Conservation (phyloP, 2,888 invertebrate genomes). For the Onthophagus sagittarius region DNA sequence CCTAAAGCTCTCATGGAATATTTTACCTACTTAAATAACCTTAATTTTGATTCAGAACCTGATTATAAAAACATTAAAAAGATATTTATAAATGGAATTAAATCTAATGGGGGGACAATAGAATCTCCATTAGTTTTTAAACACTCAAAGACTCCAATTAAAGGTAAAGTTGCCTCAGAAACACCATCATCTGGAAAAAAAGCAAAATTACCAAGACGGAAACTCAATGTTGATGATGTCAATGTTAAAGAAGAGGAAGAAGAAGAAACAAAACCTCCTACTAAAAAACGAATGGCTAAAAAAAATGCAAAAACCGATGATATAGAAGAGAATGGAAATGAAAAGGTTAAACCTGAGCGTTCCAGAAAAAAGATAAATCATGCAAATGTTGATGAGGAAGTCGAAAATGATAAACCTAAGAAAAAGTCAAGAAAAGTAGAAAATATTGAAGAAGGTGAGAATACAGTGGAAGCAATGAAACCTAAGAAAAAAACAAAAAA, state of each 20-base stretch:
- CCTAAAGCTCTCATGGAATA: slow-evolving; percentile 60
- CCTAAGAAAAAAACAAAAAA: no score
- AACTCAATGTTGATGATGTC: slow-evolving; percentile 2
- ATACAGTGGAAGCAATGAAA: no score
- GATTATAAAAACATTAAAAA: slow-evolving; percentile 70
- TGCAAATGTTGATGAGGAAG: no score
- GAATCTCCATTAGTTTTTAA: slow-evolving; percentile 60
- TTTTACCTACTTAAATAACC: slow-evolving; percentile 62
- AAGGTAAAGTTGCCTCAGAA: slow-evolving; percentile 27
- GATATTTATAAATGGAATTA: slow-evolving; percentile 63
- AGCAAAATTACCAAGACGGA: slow-evolving; percentile 24
- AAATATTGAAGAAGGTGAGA: no score
- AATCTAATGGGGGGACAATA: slow-evolving; percentile 56
- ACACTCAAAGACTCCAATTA: slow-evolving; percentile 28
- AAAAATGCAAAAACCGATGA: slow-evolving; percentile 16
- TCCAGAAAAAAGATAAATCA: no score
- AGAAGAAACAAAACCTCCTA: slow-evolving; percentile 16
- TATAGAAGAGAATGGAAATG: no score
- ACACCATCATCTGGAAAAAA: slow-evolving; percentile 26
- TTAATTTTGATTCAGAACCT: slow-evolving; percentile 68
- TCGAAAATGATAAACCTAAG: no score
- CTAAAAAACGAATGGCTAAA: neutral
- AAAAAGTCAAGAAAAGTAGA: no score
- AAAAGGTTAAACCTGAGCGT: no score
- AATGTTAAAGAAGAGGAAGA: slow-evolving; percentile 23